These are phyloP conservation scores for Acanthosepion pharaonis DNA, from an alignment of 2,888 invertebrate genomes.

Conservation along the genomic window DNA sequence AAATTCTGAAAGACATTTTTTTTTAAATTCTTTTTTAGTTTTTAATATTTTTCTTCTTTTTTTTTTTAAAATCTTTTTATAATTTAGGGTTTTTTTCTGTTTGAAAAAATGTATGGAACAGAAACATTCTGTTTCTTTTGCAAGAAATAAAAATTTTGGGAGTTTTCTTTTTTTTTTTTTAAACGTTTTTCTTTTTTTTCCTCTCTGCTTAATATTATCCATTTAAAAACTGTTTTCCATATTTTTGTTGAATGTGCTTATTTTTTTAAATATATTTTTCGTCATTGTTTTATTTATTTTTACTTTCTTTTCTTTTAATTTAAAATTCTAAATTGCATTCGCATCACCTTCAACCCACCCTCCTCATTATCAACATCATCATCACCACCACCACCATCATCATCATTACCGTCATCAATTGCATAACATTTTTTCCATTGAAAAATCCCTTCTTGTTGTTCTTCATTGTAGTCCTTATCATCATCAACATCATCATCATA, in stretches of 20 bases:
- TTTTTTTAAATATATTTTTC: neutral
- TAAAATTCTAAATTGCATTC: neutral
- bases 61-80: neutral
- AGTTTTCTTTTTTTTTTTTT: neutral
- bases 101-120: slow-evolving; percentile 2
- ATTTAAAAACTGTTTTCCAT: neutral
- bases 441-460: neutral
- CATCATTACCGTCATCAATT: neutral
- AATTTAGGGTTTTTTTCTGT: neutral
- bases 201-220: neutral
- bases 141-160: neutral
- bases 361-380: neutral
- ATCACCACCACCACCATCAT: neutral
- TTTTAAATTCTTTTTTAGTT: neutral
- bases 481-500: neutral
- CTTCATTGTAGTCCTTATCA: neutral
- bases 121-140: neutral
- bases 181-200: neutral
- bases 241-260: neutral
- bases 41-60: neutral
- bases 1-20: slow-evolving; percentile 1
- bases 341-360: neutral
- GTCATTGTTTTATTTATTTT: neutral
- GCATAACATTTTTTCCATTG: slow-evolving; percentile 8
- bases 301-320: neutral